Evolutionary conservation across 2,113 vertebrate genomes (phyloP), one percentile per base, ranked within the genome.

Genomic region (Sylvietta virens): DNA sequence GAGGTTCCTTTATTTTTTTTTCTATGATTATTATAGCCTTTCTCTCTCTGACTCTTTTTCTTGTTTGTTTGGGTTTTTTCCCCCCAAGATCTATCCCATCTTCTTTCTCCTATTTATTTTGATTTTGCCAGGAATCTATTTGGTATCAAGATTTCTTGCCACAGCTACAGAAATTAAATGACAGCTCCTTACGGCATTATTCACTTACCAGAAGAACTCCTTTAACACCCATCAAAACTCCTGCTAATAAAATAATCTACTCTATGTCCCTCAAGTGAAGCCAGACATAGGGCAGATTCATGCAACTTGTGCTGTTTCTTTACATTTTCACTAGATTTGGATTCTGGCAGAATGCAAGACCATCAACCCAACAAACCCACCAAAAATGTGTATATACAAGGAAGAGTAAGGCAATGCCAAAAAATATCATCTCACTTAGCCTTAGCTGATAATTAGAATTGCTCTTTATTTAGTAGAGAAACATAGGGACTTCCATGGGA

Each of bases 101-200:
- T 87, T 90, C 28, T 60, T 39, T 61, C 15, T 81, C 11, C 13
- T 4, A 4, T 37, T 74, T 13, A 17, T 74, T 78, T 74, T 33
- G 22, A 11, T 70, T 85, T 81, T 74, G 31, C 37, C 15, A 61
- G 35, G 19, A 65, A 61, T 78, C 22, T 37, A 18, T 13, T 28
- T 1, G 3, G 28, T 40, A 66, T 26, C 1, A 2, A 3, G 0
- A 21, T 27, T 78, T 80, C 44, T 89, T 3, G 1, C n/a, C 48
- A 50, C n/a, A 84, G 21, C 45, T 80, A 76, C 23, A 64, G 35
- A 73, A 80, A 81, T 31, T 33, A 90, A 81, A 47, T 17, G 18
- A 50, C 27, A 76, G 20, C 17, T 42, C 8, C 9, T 77, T 48
- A 37, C 0, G 10, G 12, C 28, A 45, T 45, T 76, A 62, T 45